Conservation (phyloP, 2,888 invertebrate species). For the Drosophila merina region DNA sequence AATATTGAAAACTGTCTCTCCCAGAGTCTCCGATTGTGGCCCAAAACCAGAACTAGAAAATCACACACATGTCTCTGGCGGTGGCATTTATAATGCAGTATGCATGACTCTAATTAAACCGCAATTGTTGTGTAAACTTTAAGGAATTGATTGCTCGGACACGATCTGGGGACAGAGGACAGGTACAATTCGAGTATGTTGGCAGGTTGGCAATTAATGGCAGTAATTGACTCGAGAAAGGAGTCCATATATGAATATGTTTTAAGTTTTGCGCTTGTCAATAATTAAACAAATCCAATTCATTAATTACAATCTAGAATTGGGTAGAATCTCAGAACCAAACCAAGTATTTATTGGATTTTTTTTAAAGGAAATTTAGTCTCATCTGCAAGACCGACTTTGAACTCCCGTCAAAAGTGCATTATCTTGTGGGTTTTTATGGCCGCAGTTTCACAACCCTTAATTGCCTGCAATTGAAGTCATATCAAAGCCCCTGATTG, state of each 20-base stretch:
- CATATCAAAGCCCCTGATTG: slow-evolving; percentile 34
- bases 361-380: not conserved
- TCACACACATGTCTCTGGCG: slow-evolving; percentile 39
- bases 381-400: not conserved
- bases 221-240: slow-evolving; percentile 27
- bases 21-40: slow-evolving; percentile 8
- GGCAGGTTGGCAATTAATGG: slow-evolving; percentile 27
- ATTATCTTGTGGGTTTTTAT: slow-evolving; percentile 9
- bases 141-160: slow-evolving; percentile 51
- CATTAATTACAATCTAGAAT: not conserved
- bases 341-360: not conserved
- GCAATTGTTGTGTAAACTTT: slow-evolving; percentile 52
- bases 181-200: slow-evolving; percentile 7
- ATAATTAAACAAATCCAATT: not conserved
- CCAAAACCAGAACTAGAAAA: slow-evolving; percentile 24
- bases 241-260: slow-evolving; percentile 13
- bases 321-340: not conserved
- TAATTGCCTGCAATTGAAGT: slow-evolving; percentile 53
- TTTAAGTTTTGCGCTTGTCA: not conserved
- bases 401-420: not conserved
- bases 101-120: slow-evolving; percentile 49
- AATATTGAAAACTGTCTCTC: slow-evolving; percentile 39
- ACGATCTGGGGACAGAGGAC: slow-evolving; percentile 14
- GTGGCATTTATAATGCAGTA: slow-evolving; percentile 34
- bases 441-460: slow-evolving; percentile 7